phyloP scores from a whole-genome alignment of 2,888 invertebrate genomes.

The Anticlea derivata region DNA sequence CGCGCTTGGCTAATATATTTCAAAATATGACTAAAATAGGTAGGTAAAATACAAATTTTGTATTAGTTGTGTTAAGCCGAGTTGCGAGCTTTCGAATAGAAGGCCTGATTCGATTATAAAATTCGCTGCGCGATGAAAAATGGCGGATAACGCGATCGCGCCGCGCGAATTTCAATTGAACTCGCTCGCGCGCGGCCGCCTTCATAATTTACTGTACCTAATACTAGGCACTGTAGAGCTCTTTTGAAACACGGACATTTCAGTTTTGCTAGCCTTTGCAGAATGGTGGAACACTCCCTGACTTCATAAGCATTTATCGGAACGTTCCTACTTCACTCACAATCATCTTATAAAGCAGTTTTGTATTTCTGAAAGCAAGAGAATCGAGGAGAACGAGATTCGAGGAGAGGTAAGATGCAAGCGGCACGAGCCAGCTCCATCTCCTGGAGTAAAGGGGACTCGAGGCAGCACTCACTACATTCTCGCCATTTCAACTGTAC shows the following conservation, averaged over 20 bases:
- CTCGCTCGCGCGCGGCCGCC: slow-evolving; percentile 10
- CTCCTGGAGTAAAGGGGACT: not conserved
- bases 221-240: not conserved
- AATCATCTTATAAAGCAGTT: too few species aligned
- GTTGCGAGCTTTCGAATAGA: not conserved
- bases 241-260: not conserved
- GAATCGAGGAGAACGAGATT: not conserved
- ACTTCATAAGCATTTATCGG: not conserved
- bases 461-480: slow-evolving; percentile 4
- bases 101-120: slow-evolving; percentile 28
- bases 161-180: slow-evolving; percentile 28
- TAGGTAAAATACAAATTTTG: too few species aligned
- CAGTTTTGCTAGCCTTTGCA: slow-evolving; percentile 8
- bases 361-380: not conserved
- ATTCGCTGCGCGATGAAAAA: slow-evolving; percentile 28
- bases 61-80: not conserved
- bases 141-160: slow-evolving; percentile 22
- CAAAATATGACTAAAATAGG: too few species aligned
- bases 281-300: not conserved
- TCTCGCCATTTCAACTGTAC: slow-evolving; percentile 7
- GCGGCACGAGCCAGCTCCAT: not conserved
- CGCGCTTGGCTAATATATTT: too few species aligned
- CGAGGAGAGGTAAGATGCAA: not conserved
- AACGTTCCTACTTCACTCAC: too few species aligned
- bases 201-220: slow-evolving; percentile 23